phyloP scores from a whole-genome alignment of 2,113 vertebrate species.

The Gopherus evgoodei region DNA sequence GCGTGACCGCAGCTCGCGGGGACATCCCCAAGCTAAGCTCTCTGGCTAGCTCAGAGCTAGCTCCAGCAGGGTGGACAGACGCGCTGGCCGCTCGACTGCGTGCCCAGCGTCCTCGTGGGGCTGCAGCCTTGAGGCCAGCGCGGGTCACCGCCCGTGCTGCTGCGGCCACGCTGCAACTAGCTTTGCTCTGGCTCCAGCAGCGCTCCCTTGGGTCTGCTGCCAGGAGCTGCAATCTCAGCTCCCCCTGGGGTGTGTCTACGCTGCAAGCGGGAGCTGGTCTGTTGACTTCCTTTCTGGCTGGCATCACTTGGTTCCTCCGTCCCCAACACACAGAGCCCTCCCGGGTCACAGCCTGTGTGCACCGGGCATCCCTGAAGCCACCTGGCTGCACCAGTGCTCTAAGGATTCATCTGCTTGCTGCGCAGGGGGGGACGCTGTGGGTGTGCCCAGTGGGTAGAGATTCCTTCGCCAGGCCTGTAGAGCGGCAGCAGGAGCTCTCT shows the following conservation, averaged over 20 bases:
- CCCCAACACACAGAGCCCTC: background rate
- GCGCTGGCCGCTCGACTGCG: no score
- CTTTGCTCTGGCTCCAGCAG: background rate
- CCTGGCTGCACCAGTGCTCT: background rate
- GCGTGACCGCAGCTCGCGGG: no score
- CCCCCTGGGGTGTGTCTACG: fast-evolving
- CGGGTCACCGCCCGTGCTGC: background rate
- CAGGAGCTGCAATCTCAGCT: background rate
- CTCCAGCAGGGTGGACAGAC: no score
- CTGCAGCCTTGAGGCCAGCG: background rate
- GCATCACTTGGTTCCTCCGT: background rate
- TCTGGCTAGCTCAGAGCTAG: no score
- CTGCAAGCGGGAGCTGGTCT: no score
- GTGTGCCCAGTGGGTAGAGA: background rate
- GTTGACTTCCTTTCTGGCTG: background rate
- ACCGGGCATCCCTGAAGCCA: background rate
- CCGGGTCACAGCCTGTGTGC: background rate
- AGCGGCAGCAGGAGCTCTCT: background rate
- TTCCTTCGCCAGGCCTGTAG: background rate
- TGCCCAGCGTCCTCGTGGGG: background rate
- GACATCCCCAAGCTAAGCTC: no score
- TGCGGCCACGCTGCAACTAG: background rate
- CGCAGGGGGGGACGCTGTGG: background rate
- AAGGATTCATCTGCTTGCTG: background rate
- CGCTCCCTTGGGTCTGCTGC: no score